Conservation (phyloP, 2,113 vertebrate genomes). For the Bujurquina vittata region DNA sequence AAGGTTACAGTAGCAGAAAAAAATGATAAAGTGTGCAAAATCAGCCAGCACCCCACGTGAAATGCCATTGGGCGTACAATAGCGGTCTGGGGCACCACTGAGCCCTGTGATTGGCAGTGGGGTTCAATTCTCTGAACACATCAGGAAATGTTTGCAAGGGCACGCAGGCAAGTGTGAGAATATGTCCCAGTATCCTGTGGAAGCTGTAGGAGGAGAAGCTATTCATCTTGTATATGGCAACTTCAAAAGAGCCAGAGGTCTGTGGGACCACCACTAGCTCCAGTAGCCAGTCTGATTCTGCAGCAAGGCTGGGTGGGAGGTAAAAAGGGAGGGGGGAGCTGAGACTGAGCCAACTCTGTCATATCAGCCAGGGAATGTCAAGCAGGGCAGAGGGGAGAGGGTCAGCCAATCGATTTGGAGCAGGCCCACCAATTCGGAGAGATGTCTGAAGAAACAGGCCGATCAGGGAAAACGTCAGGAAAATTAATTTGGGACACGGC, state of each 20-base stretch:
- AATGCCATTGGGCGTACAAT: conserved; percentile 1
- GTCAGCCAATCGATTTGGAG: conserved; percentile 67
- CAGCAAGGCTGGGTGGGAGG: conserved; percentile 7
- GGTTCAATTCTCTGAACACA: conserved; percentile 42
- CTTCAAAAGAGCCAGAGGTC: conserved; percentile 54
- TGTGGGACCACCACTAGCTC: conserved; percentile 9
- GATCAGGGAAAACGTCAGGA: conserved; percentile 35
- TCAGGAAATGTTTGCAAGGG: conserved; percentile 37
- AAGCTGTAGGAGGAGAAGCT: conserved; percentile 23
- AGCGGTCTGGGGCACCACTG: neutral
- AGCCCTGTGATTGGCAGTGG: conserved; percentile 28
- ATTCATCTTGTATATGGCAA: conserved; percentile 53
- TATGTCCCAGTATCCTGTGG: conserved; percentile 25
- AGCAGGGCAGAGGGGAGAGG: conserved; percentile 34
- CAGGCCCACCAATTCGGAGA: conserved; percentile 37
- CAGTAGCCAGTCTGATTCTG: conserved; percentile 16
- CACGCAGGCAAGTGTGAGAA: conserved; percentile 48
- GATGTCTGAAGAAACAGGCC: conserved; percentile 36
- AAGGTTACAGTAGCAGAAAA: conserved; percentile 30
- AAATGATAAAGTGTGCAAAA: conserved; percentile 30
- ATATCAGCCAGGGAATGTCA: conserved; percentile 47
- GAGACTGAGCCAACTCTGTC: conserved; percentile 49
- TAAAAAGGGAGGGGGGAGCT: conserved; percentile 10
- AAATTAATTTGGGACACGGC: conserved; percentile 62
- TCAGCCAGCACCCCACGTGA: conserved; percentile 15